Base-by-base conservation (phyloP, 2,888 invertebrate genomes). In the Sinopyrophorus schimmeli region DNA sequence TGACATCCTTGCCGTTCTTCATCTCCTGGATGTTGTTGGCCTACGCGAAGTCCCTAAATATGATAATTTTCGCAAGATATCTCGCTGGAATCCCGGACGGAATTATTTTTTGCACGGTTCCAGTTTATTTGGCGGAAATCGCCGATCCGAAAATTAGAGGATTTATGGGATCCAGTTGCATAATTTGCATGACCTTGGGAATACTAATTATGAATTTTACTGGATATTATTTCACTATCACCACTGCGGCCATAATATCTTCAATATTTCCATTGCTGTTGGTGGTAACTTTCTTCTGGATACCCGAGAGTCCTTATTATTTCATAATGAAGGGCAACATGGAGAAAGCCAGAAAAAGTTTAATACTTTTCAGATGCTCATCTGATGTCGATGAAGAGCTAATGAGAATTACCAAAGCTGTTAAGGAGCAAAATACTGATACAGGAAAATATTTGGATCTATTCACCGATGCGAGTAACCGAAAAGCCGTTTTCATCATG, bases 221-320 rank as follows among this genome's bases (percentile, higher is more conserved):
- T 58, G 82, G 81, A 12, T 79, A 80, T 4, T 79, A 75, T 64
- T 77, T 79, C 18, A 69, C 75, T 53, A 77, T 81, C 71, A 67
- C 65, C 53, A 68, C 67, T 12, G 70, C 80, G 56, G 80, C 79
- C 42, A 70, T 73, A 42, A 75, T 80, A 67, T 81, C 81, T 61
- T 73, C 80, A 59, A 66, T 77, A 55, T 73, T 82, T 43, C 80
- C 83, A 4, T 67, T 81, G 15, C 60, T 79, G 31, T 78, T 81
- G 60, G 68, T 82, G 23, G 44, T 80, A 15, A 72, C 77, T 9
- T 80, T 83, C 67, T 69, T 78, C 27, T 80, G 79, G 66, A 74
- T 84, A 65, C 86, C 86, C n/a, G 86, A 87, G 72, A 77, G 78
- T 1, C 82, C 82, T 0, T 74, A 79, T 40, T 76, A 69, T 54